Base-by-base conservation (phyloP, 1,140 invertebrate genomes). In the Dendrolimus punctatus region DNA sequence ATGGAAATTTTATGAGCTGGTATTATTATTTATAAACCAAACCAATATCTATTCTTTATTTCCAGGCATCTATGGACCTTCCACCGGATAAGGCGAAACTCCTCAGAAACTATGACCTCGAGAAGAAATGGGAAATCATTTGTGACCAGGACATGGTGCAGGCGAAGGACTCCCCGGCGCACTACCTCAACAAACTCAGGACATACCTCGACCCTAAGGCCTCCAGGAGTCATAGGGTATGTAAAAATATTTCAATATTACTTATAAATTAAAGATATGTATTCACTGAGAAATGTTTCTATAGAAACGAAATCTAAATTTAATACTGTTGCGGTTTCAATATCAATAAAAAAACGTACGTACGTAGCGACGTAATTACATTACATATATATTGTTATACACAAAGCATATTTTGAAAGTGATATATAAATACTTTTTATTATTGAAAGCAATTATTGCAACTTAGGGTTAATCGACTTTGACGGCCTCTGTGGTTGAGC, bases 81-180 rank as follows among this genome's bases (percentile, higher is more conserved):
- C 98, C 98, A 8, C 97, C 98, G 9, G 98, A 99, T 86, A 99
- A 99, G 88, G 96, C 97, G 57, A 99, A 99, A 88, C 90, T 99
- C 6, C 89, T 99, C 46, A 96, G 96, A 71, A 95, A 96, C 77
- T 99, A 99, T 80, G 96, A 99, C 87, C 94, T 96, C 77, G 96
- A 98, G 76, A 99, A 98, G 80, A 99, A 99, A 88, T 99, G 98
- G 98, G 98, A 99, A 82, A 95, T 99, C 78, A 98, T 99, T 86
- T 98, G 97, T 89, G 98, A 99, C 92, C 98, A 99, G 92, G 97
- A 99, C 91, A 93, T 95, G 90, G 97, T 99, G 53, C 96, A 96
- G 77, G 98, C 96, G 6, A 98, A 98, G 87, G 96, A 99, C 87
- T 95, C 97, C 10, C 98, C 98, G 37, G 92, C 95, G 50, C 95